A percentile compares a stretch with the other conserved stretches of the same genome.
These are phyloP conservation scores for Trichomycterus rosablanca DNA, from an alignment of 2,113 vertebrate species.

Conservation along the genomic window DNA sequence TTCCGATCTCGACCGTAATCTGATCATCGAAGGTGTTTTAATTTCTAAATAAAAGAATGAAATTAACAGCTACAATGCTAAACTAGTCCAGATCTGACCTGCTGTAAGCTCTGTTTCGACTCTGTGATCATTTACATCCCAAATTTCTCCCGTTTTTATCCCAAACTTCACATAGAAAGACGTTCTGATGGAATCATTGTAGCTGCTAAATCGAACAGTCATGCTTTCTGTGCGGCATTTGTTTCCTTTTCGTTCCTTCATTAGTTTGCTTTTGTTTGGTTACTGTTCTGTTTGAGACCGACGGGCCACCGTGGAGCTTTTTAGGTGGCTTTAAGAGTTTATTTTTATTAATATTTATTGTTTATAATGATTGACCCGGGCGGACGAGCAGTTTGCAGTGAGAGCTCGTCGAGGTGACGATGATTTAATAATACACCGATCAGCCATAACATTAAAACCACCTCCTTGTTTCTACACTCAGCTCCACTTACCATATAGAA, in stretches of 20 bases:
- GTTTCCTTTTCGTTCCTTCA: slow-evolving; percentile 32
- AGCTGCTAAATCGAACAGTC: slow-evolving; percentile 72
- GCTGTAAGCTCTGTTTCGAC: no score
- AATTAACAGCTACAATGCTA: slow-evolving; percentile 72
- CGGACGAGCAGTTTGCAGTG: no score
- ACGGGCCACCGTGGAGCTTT: slow-evolving; percentile 58
- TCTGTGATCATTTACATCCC: neutral
- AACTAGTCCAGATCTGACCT: slow-evolving; percentile 10
- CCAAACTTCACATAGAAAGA: neutral
- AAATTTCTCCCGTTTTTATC: neutral
- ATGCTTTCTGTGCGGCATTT: slow-evolving; percentile 39
- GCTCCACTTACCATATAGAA: no score
- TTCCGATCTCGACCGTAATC: slow-evolving; percentile 68
- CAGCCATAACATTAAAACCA: no score
- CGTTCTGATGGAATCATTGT: slow-evolving; percentile 48
- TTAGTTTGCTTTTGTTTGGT: slow-evolving; percentile 34
- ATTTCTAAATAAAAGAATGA: slow-evolving; percentile 67
- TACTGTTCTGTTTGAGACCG: slow-evolving; percentile 42
- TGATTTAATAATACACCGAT: no score
- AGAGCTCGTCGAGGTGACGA: no score
- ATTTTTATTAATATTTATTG: slow-evolving; percentile 60
- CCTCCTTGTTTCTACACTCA: no score
- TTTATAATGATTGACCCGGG: slow-evolving; percentile 58
- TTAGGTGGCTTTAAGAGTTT: slow-evolving; percentile 61
- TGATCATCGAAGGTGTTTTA: slow-evolving; percentile 66